phyloP scores from a whole-genome alignment of 2,113 vertebrate species.

The Progne subis region DNA sequence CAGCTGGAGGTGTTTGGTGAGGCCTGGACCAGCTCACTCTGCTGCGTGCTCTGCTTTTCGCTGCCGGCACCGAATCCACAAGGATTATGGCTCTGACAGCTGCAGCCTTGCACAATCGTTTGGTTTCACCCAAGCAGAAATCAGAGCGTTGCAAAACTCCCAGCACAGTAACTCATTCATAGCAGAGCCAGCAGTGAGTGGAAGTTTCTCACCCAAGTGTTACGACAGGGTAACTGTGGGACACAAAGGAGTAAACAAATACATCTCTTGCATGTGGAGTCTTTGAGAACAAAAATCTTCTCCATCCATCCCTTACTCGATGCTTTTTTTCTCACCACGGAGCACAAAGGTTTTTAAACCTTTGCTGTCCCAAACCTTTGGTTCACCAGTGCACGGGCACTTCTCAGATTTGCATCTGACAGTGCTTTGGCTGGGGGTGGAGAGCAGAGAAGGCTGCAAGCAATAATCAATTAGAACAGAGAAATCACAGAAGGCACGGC shows the following conservation, averaged over 20 bases:
- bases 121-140: background rate
- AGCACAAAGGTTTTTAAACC: background rate
- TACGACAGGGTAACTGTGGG: background rate
- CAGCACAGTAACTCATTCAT: conserved; percentile 14
- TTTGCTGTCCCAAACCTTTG: background rate
- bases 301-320: background rate
- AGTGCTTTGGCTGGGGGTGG: background rate
- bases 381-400: background rate
- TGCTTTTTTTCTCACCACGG: background rate
- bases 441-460: background rate
- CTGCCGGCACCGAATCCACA: background rate
- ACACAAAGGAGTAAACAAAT: background rate
- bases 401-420: background rate
- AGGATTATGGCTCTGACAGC: conserved; percentile 11
- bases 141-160: background rate
- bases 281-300: background rate
- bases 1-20: conserved; percentile 1
- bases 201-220: background rate
- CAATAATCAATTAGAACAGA: background rate
- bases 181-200: background rate
- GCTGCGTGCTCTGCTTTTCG: background rate
- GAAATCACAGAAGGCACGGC: background rate
- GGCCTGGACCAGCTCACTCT: background rate
- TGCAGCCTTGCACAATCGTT: background rate
- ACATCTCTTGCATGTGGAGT: background rate